A percentile compares a stretch with the other conserved stretches of the same genome.
phyloP scores from a whole-genome alignment of 2,888 invertebrate genomes.

The Horisme vitalbata region DNA sequence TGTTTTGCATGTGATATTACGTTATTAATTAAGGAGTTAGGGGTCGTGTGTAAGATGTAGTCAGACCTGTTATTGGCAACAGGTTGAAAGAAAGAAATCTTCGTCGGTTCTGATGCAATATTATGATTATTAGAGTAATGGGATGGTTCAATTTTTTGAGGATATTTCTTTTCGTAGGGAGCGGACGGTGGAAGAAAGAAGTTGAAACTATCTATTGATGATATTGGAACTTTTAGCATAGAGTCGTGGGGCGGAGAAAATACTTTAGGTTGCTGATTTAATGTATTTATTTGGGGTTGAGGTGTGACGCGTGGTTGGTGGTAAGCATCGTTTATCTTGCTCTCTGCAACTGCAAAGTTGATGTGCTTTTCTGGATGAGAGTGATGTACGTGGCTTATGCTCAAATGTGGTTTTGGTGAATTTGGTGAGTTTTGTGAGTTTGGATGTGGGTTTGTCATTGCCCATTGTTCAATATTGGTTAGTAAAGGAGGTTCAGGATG shows the following conservation, averaged over 20 bases:
- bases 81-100: constrained; percentile 44
- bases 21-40: constrained; percentile 13
- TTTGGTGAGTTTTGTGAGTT: constrained; percentile 16
- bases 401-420: constrained; percentile 27
- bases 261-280: constrained; percentile 34
- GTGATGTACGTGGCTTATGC: constrained; percentile 28
- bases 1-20: constrained; percentile 44
- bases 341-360: constrained; percentile 40
- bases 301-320: constrained; percentile 25
- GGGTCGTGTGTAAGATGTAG: constrained; percentile 24
- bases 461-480: constrained; percentile 34
- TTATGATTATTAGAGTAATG: constrained; percentile 1
- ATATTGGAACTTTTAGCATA: constrained; percentile 45
- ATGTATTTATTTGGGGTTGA: constrained; percentile 18
- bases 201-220: constrained; percentile 46
- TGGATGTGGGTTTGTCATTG: constrained; percentile 18
- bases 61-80: constrained; percentile 32
- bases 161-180: constrained; percentile 38
- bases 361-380: constrained; percentile 35
- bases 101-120: constrained; percentile 12
- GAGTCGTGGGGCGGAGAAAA: constrained; percentile 40
- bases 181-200: constrained; percentile 61
- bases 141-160: not conserved
- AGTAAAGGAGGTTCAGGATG: constrained; percentile 43
- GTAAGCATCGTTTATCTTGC: constrained; percentile 40